Evolutionary conservation across 2,888 invertebrate species (phyloP), one percentile per base, ranked within the genome.

Genomic region (Palloptera scutellata): DNA sequence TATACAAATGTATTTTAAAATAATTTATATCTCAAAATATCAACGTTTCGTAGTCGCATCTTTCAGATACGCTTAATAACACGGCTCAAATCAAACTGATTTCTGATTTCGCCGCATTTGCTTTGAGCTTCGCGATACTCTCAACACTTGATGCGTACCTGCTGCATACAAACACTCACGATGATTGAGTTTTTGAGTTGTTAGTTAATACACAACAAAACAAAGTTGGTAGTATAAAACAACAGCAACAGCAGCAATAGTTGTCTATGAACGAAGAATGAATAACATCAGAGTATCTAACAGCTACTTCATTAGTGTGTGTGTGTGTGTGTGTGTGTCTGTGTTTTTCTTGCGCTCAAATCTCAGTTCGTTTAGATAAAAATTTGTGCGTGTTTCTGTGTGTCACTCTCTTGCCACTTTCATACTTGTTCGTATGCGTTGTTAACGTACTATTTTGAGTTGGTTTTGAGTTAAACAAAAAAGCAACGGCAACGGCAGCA

Each of bases 21-120:
- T 48, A 48, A 5, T 30, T 30, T 30, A 6, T 30, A 30, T 30
- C 30, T 30, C 30, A 30, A 30, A 15, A 8, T 48, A n/a, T 48
- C 6, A 8, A 13, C 6, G 66, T 71, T 72, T 71, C 73, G 75
- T 73, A 74, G 78, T 30, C 81, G 82, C 79, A 80, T 82, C 79
- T 77, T 76, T 68, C 72, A 75, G 80, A 78, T 79, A 79, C 80
- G 80, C 77, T 81, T 80, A 72, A 78, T 78, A 80, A 78, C 83
- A 81, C 83, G 82, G 79, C 82, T 82, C 79, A 81, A 79, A 79
- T 82, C 76, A 77, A 83, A 81, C 81, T 81, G 81, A 78, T 69
- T 70, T 68, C 53, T 48, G 15, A n/a, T 60, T 66, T 58, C 59
- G 70, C 61, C 71, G 63, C 55, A 40, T 42, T 45, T 30, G 30